phyloP scores from a whole-genome alignment of 1,140 invertebrate genomes.

The Leguminivora glycinivorella region DNA sequence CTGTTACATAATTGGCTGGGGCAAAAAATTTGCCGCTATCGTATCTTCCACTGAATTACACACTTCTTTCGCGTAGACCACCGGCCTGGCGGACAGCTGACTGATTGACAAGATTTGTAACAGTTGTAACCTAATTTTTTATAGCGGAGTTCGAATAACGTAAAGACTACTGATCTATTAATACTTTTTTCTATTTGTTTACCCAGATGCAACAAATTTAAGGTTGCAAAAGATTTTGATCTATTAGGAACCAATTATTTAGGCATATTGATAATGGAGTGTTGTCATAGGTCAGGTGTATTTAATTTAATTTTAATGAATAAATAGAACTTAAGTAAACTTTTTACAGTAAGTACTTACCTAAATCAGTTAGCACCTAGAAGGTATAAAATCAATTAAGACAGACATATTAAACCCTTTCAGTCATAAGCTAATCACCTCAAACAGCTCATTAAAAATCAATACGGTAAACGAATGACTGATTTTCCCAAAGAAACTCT shows the following conservation, averaged over 20 bases:
- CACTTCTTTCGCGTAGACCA: not conserved
- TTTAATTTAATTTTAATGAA: too few relatives aligned
- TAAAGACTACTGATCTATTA: not conserved
- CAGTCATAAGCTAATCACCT: not conserved
- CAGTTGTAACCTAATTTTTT: not conserved
- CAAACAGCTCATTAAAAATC: not conserved
- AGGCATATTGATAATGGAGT: too few relatives aligned
- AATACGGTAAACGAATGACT: not conserved
- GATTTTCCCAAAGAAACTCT: not conserved
- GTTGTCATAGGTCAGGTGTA: too few relatives aligned
- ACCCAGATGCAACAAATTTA: too few relatives aligned
- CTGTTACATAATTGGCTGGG: not conserved
- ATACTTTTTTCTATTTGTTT: too few relatives aligned
- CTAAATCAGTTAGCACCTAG: too few relatives aligned
- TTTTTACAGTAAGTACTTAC: too few relatives aligned
- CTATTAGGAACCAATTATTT: too few relatives aligned
- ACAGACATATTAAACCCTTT: not conserved
- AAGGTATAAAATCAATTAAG: too few relatives aligned
- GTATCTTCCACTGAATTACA: conserved; percentile 15
- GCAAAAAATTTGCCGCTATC: conserved; percentile 10
- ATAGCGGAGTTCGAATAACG: not conserved
- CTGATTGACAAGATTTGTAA: not conserved
- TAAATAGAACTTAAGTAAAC: too few relatives aligned
- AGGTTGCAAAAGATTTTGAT: too few relatives aligned
- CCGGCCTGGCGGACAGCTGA: not conserved